These are phyloP conservation scores for Plebejus anna DNA, from an alignment of 2,888 invertebrate genomes.

Conservation along the genomic window DNA sequence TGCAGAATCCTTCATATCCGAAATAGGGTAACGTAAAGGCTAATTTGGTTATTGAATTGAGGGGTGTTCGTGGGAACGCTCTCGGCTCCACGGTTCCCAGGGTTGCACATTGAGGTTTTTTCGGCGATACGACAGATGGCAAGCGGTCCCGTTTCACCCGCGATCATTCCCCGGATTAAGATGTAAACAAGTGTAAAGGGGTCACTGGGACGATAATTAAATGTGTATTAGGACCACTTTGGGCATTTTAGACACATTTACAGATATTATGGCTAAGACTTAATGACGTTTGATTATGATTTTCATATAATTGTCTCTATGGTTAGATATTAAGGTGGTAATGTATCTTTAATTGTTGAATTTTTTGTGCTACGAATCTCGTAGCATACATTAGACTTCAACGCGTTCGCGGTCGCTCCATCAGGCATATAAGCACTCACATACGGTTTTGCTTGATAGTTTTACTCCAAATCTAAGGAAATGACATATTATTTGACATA, in stretches of 20 bases:
- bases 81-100: slow-evolving; percentile 83
- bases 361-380: not conserved
- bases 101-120: slow-evolving; percentile 79
- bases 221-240: slow-evolving; percentile 75
- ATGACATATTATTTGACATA: too few species aligned
- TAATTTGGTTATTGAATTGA: slow-evolving; percentile 81
- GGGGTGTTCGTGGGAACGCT: slow-evolving; percentile 85
- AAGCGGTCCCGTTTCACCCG: slow-evolving; percentile 74
- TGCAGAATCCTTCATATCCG: slow-evolving; percentile 79
- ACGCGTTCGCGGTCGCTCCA: not conserved
- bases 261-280: slow-evolving; percentile 45
- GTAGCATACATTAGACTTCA: not conserved
- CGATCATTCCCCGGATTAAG: slow-evolving; percentile 68
- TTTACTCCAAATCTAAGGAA: too few species aligned
- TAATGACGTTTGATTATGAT: slow-evolving; percentile 34
- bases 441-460: too few species aligned
- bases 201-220: slow-evolving; percentile 77
- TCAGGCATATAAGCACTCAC: not conserved
- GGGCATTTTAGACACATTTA: slow-evolving; percentile 55
- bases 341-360: not conserved
- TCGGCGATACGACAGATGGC: slow-evolving; percentile 77
- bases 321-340: not conserved
- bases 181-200: slow-evolving; percentile 80
- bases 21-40: slow-evolving; percentile 81
- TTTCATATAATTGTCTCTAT: not conserved